A percentile compares a stretch with the other conserved stretches of the same genome.
phyloP scores from a whole-genome alignment of 2,113 vertebrate species.

The Setophaga kirtlandii region DNA sequence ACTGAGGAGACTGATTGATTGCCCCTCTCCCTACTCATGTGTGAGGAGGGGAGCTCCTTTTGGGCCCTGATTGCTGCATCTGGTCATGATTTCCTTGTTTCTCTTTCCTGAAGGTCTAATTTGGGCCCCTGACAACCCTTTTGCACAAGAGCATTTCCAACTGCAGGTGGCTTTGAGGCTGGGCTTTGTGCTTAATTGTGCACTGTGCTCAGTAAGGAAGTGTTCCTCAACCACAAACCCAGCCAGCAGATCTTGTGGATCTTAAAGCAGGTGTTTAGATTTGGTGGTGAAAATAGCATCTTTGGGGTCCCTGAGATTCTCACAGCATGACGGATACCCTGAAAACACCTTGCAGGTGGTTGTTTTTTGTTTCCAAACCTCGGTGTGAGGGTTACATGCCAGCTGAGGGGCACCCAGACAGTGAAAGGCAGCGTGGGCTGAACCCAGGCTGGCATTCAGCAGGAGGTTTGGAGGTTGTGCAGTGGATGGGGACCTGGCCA shows the following conservation, averaged over 20 bases:
- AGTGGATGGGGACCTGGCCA: background rate
- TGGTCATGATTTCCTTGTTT: background rate
- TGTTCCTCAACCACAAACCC: background rate
- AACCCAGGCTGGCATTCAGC: background rate
- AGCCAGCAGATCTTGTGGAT: background rate
- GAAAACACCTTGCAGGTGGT: background rate
- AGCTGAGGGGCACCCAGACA: background rate
- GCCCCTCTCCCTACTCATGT: rapidly evolving
- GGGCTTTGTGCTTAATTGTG: background rate
- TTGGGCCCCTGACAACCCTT: background rate
- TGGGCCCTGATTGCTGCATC: background rate
- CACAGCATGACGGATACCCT: background rate
- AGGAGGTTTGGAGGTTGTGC: background rate
- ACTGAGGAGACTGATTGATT: background rate
- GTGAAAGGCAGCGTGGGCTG: background rate
- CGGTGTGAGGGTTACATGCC: background rate
- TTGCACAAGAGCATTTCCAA: background rate
- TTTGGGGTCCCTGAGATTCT: background rate
- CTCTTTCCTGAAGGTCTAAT: background rate
- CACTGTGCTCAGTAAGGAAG: background rate
- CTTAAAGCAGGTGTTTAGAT: background rate
- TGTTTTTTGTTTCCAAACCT: background rate
- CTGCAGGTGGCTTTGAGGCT: background rate
- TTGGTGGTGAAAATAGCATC: background rate
- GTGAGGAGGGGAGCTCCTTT: background rate